Base-by-base conservation (phyloP, 2,113 vertebrate species). In the Peromyscus polionotus region DNA sequence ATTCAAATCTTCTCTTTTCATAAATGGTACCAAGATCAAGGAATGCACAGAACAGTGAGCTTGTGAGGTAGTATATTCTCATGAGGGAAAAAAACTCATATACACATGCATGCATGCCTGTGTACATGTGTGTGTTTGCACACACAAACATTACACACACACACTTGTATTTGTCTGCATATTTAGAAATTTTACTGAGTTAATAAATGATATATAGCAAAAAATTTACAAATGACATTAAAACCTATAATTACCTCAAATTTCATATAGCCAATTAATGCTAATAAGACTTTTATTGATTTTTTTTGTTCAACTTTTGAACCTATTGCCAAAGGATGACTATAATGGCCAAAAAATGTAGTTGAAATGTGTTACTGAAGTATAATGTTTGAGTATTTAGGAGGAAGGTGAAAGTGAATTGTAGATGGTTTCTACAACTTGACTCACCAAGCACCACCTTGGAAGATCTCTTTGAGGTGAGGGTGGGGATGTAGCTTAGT, bases 191-290 rank as follows among this genome's bases (percentile, higher is more conserved):
- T 81, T 81, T 70, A 77, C 65, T 54, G 70, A 72, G 61, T 63
- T 75, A 80, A 72, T 75, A 85, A 72, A 94, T 39, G 12, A 67
- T 75, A 3, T 5, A 2, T 20, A 67, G 7, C n/a, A 91, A 59
- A 75, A 42, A 83, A 67, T 48, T 88, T 65, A 90, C 10, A 90
- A 70, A 51, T 65, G 73, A 54, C 2, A 93, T 72, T 48, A 70
- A 96, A 89, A 83, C 61, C 24, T 39, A 79, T 11, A 92, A 33
- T 80, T n/a, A 94, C 33, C 65, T 87, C 91, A 73, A 92, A 88
- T 90, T 94, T 42, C 28, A 65, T n/a, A 51, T 0, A 75, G 63
- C 8, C 39, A 57, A 36, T 5, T 90, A n/a, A 75, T 77, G 90
- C 63, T 88, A 31, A 81, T 3, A 79, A 89, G 92, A 31, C 36